These are phyloP conservation scores for Holcopasites calliopsidis DNA, from an alignment of 1,140 invertebrate species.

Conservation along the genomic window DNA sequence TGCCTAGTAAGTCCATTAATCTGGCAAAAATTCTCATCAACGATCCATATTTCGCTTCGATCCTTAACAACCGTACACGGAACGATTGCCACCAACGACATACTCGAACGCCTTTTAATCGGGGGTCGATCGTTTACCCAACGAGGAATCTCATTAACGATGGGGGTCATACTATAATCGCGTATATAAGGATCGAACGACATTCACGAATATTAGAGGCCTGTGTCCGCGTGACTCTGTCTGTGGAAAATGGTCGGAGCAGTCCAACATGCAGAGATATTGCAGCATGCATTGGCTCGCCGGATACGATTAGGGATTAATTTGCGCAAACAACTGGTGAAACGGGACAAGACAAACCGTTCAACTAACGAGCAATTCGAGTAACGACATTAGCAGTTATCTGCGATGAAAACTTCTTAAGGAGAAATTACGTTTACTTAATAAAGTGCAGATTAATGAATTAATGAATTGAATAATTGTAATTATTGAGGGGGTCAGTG, in stretches of 20 bases:
- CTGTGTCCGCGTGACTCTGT: not conserved
- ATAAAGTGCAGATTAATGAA: too few species aligned
- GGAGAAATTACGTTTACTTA: too few species aligned
- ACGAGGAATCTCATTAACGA: slow-evolving; percentile 22
- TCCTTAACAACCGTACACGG: not conserved
- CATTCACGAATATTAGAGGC: slow-evolving; percentile 15
- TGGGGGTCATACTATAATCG: slow-evolving; percentile 16
- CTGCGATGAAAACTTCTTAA: not conserved
- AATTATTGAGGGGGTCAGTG: too few species aligned
- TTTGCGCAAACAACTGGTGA: not conserved
- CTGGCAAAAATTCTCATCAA: not conserved
- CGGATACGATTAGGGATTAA: not conserved
- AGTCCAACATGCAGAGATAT: not conserved
- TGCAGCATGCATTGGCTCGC: not conserved
- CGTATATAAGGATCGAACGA: slow-evolving; percentile 18
- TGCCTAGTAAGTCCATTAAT: too few species aligned
- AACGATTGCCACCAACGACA: not conserved
- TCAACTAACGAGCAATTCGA: slow-evolving; percentile 57
- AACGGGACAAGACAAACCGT: slow-evolving; percentile 41
- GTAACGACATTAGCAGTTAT: not conserved
- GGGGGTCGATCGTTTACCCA: slow-evolving; percentile 1
- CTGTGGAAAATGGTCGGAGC: slow-evolving; percentile 27
- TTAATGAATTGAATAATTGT: too few species aligned
- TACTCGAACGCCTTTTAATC: not conserved
- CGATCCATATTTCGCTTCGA: not conserved